Evolutionary conservation across 2,888 invertebrate species (phyloP), one percentile per base, ranked within the genome.

Genomic region (Aethes cnicana): DNA sequence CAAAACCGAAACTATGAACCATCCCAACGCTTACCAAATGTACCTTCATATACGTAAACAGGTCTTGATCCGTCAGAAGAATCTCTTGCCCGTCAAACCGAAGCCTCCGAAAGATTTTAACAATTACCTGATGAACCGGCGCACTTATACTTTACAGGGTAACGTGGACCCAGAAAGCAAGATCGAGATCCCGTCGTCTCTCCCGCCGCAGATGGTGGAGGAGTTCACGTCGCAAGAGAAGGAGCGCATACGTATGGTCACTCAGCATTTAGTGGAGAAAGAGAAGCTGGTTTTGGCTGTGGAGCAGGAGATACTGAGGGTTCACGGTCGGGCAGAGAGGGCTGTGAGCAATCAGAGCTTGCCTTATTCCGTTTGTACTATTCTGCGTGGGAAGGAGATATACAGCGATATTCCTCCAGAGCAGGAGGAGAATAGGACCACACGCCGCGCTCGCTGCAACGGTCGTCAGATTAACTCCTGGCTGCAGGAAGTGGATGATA

Each of bases 81-180:
- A 92, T 46, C 81, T 96, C 55, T 93, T 94, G 70, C 93, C 94
- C 0, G 95, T 97, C 0, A 95, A 95, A 66, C 96, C 96, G 0
- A 95, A 96, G 74, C 95, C 96, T n/a, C 97, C 97, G 0, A 95
- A 95, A 74, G 96, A 96, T 32, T 97, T 95, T 74, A 95, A 95
- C 66, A 96, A 97, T 75, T 97, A 96, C 73, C 81, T 97, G 47
- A 93, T 97, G 92, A 96, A 96, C 72, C 92, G 95, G 16, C 94
- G 95, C 72, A 94, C 95, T 2, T 97, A 97, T 71, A 93, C 96
- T 1, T 84, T 97, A 47, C 93, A 94, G 25, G 92, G 94, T 7
- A 95, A 94, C 59, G 92, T 93, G 1, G 92, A 93, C 41, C 92
- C 93, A 26, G 92, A 93, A 7, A 91, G 94, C 0, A 53, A 53